These are phyloP conservation scores for Ips nitidus DNA, from an alignment of 1,140 invertebrate genomes.

Conservation along the genomic window DNA sequence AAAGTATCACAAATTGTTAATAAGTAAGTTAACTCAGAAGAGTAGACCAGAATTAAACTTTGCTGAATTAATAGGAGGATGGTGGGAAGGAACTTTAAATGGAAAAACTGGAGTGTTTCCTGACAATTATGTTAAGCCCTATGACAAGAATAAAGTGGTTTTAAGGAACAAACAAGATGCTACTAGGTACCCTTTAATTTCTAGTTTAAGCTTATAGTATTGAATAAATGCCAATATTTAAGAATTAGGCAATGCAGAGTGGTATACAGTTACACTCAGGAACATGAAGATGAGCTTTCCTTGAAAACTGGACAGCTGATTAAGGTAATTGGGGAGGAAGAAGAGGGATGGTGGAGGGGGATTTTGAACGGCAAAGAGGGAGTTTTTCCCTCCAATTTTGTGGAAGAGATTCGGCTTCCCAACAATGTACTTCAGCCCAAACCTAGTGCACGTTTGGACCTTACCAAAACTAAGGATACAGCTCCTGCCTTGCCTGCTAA, in stretches of 20 bases:
- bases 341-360: constrained; percentile 90
- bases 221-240: not conserved
- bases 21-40: no score
- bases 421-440: constrained; percentile 24
- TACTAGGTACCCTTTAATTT: constrained; percentile 4
- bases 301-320: constrained; percentile 85
- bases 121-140: constrained; percentile 90
- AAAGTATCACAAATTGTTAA: no score
- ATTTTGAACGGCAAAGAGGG: constrained; percentile 73
- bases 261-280: constrained; percentile 87
- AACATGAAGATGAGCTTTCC: constrained; percentile 88
- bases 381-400: constrained; percentile 93
- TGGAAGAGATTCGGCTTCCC: constrained; percentile 64
- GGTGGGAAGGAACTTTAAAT: constrained; percentile 93
- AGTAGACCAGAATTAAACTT: no score
- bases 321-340: constrained; percentile 84
- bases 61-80: constrained; percentile 66
- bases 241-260: constrained; percentile 72
- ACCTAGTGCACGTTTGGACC: constrained; percentile 39
- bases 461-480: constrained; percentile 37
- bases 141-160: constrained; percentile 47
- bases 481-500: constrained; percentile 59
- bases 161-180: constrained; percentile 42
- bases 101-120: constrained; percentile 95
- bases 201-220: no score